phyloP scores from a whole-genome alignment of 1,140 invertebrate species.

The Aleiodes sp. region DNA sequence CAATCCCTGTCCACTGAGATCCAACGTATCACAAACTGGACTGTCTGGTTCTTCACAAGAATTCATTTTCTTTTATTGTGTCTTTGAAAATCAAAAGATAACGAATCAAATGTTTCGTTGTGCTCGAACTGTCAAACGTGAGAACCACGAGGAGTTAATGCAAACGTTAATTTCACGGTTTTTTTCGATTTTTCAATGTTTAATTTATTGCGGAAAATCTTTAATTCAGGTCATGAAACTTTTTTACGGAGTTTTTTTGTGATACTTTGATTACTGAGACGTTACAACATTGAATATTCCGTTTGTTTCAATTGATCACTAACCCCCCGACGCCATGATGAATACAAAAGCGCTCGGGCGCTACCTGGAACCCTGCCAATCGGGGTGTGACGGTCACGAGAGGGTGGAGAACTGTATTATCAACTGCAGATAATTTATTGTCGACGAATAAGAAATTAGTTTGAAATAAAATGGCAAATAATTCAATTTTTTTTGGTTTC shows the following conservation, averaged over 20 bases:
- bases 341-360: conserved; percentile 44
- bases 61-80: conserved; percentile 18
- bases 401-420: neutral
- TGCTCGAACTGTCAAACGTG: conserved; percentile 16
- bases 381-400: neutral
- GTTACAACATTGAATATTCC: neutral
- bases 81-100: conserved; percentile 24
- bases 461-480: too few relatives aligned
- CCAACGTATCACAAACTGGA: conserved; percentile 61
- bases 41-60: conserved; percentile 41
- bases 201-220: neutral
- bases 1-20: conserved; percentile 75
- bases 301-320: conserved; percentile 43
- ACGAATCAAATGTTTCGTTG: neutral
- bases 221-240: neutral
- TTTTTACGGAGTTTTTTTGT: neutral
- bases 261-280: neutral
- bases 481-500: too few relatives aligned
- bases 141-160: neutral
- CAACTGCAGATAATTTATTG: neutral
- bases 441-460: neutral
- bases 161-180: neutral
- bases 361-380: neutral
- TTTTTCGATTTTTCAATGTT: neutral
- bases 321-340: conserved; percentile 61